Percentiles rank a stretch among this genome's conserved stretches.
phyloP scores from a whole-genome alignment of 1,140 invertebrate genomes.

The Ips nitidus region DNA sequence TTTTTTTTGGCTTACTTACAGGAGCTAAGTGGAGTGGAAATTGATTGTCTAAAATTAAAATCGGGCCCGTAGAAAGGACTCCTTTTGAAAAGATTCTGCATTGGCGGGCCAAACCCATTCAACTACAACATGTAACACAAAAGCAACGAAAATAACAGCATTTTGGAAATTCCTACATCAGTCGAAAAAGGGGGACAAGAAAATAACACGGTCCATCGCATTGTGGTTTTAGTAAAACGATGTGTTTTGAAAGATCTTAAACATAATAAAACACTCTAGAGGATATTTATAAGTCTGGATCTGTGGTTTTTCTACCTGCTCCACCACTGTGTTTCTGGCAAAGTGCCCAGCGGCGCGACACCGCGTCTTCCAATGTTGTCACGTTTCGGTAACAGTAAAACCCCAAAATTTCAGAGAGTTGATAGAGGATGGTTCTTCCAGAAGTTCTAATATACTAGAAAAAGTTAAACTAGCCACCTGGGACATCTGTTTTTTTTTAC shows the following conservation, averaged over 20 bases:
- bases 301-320: constrained; percentile 30
- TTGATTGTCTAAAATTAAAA: constrained; percentile 30
- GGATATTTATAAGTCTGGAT: constrained; percentile 25
- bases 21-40: constrained; percentile 25
- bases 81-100: constrained; percentile 3
- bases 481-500: no score
- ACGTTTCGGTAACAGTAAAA: not conserved
- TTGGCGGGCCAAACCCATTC: not conserved
- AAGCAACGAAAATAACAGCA: not conserved
- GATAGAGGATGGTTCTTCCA: no score
- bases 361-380: constrained; percentile 12
- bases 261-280: constrained; percentile 29
- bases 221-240: constrained; percentile 16
- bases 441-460: no score
- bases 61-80: constrained; percentile 16
- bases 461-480: no score
- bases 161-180: not conserved
- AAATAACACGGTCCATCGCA: constrained; percentile 2
- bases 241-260: constrained; percentile 25
- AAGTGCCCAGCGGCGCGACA: constrained; percentile 18
- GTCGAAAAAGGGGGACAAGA: not conserved
- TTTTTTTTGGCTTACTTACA: constrained; percentile 28
- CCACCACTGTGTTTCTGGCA: constrained; percentile 31
- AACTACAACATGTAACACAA: no score
- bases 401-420: no score